Percentiles rank a stretch among this genome's conserved stretches.
Conservation (phyloP, 2,888 invertebrate genomes). For the Tribolium freemani region DNA sequence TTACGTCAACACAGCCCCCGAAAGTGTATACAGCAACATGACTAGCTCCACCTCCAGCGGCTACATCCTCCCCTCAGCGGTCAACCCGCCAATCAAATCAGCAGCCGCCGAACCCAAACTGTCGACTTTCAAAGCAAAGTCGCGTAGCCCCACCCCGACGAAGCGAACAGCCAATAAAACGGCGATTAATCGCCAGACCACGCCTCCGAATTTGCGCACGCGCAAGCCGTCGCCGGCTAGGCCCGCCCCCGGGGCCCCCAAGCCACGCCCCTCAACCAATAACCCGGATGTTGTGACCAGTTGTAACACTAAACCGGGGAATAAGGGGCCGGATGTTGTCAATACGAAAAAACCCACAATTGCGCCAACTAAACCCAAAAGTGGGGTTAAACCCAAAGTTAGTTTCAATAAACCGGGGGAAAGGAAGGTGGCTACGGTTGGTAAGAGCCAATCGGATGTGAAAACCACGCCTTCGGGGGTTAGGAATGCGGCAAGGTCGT, state of each 20-base stretch:
- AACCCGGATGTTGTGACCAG: conserved; percentile 83
- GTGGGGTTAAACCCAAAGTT: conserved; percentile 68
- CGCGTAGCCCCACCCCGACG: conserved; percentile 47
- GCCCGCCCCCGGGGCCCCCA: conserved; percentile 54
- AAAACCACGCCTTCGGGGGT: conserved; percentile 66
- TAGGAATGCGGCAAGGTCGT: conserved; percentile 70
- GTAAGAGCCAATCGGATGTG: conserved; percentile 59
- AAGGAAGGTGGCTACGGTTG: conserved; percentile 53
- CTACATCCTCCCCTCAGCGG: conserved; percentile 80
- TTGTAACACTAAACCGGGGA: conserved; percentile 75
- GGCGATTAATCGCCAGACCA: conserved; percentile 56
- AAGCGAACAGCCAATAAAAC: conserved; percentile 44
- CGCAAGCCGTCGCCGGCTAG: conserved; percentile 59
- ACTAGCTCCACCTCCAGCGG: conserved; percentile 78
- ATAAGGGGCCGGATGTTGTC: conserved; percentile 75
- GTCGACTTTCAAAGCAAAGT: conserved; percentile 49
- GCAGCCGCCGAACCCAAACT: conserved; percentile 15
- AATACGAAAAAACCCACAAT: conserved; percentile 65
- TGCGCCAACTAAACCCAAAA: conserved; percentile 67
- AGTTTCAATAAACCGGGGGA: conserved; percentile 64
- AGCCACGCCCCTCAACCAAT: conserved; percentile 65
- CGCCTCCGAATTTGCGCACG: conserved; percentile 70
- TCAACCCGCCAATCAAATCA: conserved; percentile 74
- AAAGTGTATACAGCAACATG: conserved; percentile 77
- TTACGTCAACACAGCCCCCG: conserved; percentile 73